These are phyloP conservation scores for Ibidorhyncha struthersii DNA, from an alignment of 2,113 vertebrate species.

Conservation along the genomic window DNA sequence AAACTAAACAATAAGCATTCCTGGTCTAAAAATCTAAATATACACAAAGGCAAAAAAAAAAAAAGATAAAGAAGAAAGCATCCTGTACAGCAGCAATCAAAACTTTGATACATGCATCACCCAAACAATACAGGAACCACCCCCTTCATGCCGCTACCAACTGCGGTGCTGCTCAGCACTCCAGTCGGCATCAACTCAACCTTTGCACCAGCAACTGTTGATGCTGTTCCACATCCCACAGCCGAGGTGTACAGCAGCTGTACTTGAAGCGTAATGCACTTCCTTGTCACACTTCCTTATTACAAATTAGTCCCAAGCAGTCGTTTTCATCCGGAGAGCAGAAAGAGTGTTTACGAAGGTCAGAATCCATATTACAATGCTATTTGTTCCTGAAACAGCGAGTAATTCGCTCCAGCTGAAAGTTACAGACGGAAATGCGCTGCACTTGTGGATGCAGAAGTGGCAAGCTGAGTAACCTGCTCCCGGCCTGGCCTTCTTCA, in stretches of 20 bases:
- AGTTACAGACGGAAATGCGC: rapidly evolving
- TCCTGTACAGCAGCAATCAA: background rate
- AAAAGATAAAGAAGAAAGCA: background rate
- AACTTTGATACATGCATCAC: background rate
- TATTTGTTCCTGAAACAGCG: background rate
- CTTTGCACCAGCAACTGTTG: background rate
- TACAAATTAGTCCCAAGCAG: background rate
- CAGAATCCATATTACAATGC: background rate
- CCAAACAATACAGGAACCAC: background rate
- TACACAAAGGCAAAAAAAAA: background rate
- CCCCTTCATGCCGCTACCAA: rapidly evolving
- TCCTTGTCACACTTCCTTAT: background rate
- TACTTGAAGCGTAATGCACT: rapidly evolving
- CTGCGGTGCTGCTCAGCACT: background rate
- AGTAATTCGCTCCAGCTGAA: background rate
- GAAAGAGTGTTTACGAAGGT: background rate
- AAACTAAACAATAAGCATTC: background rate
- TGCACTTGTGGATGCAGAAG: background rate
- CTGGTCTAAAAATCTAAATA: background rate
- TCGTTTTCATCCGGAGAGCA: background rate
- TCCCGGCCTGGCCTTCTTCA: background rate
- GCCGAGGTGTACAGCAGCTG: rapidly evolving
- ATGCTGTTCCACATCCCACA: rapidly evolving
- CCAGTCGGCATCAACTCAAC: rapidly evolving
- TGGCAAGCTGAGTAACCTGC: background rate